A percentile compares a stretch with the other conserved stretches of the same genome.
Conservation (phyloP, 2,888 invertebrate genomes). For the Ophioninae sp. region DNA sequence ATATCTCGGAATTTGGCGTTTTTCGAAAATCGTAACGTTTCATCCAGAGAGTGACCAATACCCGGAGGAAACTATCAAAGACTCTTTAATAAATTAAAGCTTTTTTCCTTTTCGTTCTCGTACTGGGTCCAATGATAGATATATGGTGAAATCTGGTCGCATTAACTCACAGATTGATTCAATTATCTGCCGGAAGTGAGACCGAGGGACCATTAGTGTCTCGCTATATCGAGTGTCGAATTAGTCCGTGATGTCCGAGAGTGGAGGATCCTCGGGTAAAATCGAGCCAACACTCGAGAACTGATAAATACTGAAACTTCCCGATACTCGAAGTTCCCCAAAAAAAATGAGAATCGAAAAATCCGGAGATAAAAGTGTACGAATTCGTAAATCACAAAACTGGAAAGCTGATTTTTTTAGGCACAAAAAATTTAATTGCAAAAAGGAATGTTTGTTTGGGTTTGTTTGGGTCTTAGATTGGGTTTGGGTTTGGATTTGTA, state of each 20-base stretch:
- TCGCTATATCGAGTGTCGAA: conserved; percentile 62
- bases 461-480: too few species aligned
- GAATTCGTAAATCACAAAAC: neutral
- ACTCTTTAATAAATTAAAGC: conserved; percentile 48
- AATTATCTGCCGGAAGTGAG: conserved; percentile 60
- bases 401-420: too few species aligned
- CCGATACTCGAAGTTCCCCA: conserved; percentile 11
- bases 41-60: conserved; percentile 35
- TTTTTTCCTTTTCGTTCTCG: neutral
- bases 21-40: conserved; percentile 29
- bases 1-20: conserved; percentile 18
- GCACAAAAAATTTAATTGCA: too few species aligned
- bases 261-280: conserved; percentile 30
- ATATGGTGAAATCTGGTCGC: too few species aligned
- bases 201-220: conserved; percentile 59
- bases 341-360: conserved; percentile 5
- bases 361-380: neutral
- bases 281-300: conserved; percentile 56
- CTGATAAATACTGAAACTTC: conserved; percentile 58
- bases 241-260: conserved; percentile 59
- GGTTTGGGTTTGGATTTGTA: too few species aligned
- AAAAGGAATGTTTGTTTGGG: too few species aligned
- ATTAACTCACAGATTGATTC: conserved; percentile 61
- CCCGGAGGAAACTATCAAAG: conserved; percentile 35
- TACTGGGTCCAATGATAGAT: too few species aligned